Percentiles rank a stretch among this genome's conserved stretches.
phyloP scores from a whole-genome alignment of 2,797 vertebrate genomes.

The Prionace glauca region DNA sequence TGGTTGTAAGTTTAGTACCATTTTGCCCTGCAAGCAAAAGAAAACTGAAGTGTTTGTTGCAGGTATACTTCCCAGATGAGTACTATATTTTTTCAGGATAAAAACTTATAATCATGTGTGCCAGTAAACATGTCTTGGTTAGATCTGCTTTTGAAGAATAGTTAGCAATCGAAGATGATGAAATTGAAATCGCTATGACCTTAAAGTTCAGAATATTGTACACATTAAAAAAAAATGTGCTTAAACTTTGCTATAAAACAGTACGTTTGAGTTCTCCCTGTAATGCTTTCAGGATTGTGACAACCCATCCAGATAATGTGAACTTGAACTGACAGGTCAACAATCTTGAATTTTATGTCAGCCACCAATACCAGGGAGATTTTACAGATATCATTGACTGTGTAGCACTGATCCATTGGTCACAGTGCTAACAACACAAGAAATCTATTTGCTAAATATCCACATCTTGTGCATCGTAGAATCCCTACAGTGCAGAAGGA shows the following conservation, averaged over 20 bases:
- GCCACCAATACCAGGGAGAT: neutral
- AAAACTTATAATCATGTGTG: neutral
- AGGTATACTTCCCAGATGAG: neutral
- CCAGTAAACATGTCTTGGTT: constrained; percentile 14
- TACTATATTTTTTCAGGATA: neutral
- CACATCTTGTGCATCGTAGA: neutral
- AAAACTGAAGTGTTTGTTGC: neutral
- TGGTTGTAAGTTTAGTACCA: neutral
- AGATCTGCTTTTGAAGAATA: neutral
- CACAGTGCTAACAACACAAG: neutral
- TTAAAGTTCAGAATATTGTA: constrained; percentile 1
- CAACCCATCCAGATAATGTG: neutral
- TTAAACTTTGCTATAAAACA: neutral
- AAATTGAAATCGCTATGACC: constrained; percentile 17
- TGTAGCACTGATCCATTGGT: neutral
- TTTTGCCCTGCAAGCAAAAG: neutral
- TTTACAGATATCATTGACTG: neutral
- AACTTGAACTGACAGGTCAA: constrained; percentile 6
- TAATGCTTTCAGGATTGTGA: neutral
- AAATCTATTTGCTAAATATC: neutral
- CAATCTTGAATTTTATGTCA: neutral
- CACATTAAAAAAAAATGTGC: neutral
- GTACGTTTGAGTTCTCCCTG: neutral
- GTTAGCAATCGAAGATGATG: neutral
- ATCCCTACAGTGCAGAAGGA: too few species aligned